Percentiles rank a stretch among this genome's conserved stretches.
Conservation (phyloP, 2,888 invertebrate genomes). For the Aspidiotus destructor region DNA sequence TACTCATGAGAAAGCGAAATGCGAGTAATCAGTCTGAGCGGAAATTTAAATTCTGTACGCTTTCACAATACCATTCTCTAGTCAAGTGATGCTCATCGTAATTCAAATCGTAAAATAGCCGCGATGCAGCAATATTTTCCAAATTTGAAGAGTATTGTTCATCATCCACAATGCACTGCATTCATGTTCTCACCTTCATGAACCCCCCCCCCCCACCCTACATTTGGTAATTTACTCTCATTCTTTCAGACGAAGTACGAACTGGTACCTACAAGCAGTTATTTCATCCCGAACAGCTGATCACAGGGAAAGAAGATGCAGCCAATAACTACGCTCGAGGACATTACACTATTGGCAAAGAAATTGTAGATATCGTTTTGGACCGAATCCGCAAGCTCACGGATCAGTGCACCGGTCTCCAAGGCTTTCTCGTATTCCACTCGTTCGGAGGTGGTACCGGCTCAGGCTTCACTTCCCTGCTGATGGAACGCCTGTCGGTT, state of each 20-base stretch:
- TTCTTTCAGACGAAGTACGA: conserved; percentile 64
- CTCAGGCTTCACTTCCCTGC: conserved; percentile 55
- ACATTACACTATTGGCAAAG: conserved; percentile 56
- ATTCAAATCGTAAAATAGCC: no score
- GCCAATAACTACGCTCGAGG: conserved; percentile 61
- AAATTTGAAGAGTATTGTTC: no score
- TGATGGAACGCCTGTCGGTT: conserved; percentile 56
- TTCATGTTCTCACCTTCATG: no score
- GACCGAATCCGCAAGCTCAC: conserved; percentile 49
- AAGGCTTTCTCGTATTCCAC: conserved; percentile 56
- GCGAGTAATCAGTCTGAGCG: no score
- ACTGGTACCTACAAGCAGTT: conserved; percentile 67
- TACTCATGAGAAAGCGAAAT: no score
- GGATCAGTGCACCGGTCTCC: conserved; percentile 51
- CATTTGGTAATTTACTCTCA: no score
- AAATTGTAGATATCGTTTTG: conserved; percentile 50
- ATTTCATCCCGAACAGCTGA: conserved; percentile 59
- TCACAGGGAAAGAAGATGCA: conserved; percentile 60
- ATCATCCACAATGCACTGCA: no score
- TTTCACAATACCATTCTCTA: no score
- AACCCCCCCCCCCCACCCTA: no score
- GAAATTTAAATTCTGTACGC: no score
- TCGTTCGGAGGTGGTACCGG: conserved; percentile 55
- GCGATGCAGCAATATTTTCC: no score
- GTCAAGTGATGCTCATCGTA: no score